Evolutionary conservation across 2,888 invertebrate genomes (phyloP), one percentile per base, ranked within the genome.

Genomic region (Chydorus sphaericus): DNA sequence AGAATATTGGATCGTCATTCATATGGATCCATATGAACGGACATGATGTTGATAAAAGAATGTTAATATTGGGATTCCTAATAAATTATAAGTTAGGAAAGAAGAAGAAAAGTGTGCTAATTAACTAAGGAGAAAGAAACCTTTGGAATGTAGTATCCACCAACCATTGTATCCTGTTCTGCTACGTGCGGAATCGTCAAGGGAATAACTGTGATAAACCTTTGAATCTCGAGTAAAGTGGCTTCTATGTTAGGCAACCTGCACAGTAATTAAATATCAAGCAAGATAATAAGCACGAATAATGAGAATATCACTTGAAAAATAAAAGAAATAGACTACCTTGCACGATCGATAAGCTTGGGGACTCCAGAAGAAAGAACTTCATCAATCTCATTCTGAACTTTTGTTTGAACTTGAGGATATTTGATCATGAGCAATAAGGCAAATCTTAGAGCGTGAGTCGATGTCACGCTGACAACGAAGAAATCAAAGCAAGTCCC

Each of bases 11-110:
- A n/a, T n/a, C n/a, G n/a, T n/a, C n/a, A n/a, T n/a, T n/a, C n/a
- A n/a, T n/a, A n/a, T n/a, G 73, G 67, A 63, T 81, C 77, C 66
- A 75, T 73, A 62, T 79, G 74, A 5, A 80, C 72, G 2, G 77
- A 74, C 62, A 75, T 70, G 16, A 77, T 31, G 53, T 76, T 75
- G 1, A 77, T 70, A 10, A n/a, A n/a, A n/a, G n/a, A n/a, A n/a
- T n/a, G n/a, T n/a, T n/a, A n/a, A n/a, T n/a, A n/a, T n/a, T n/a
- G n/a, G n/a, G n/a, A n/a, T n/a, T n/a, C n/a, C n/a, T n/a, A n/a
- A n/a, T n/a, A n/a, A n/a, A n/a, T n/a, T n/a, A n/a, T n/a, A n/a
- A n/a, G n/a, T n/a, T n/a, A n/a, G n/a, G n/a, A n/a, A n/a, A n/a
- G n/a, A n/a, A n/a, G n/a, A n/a, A n/a, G n/a, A n/a, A n/a, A n/a